These are phyloP conservation scores for Torymus tubicola DNA, from an alignment of 2,888 invertebrate species.

Conservation along the genomic window DNA sequence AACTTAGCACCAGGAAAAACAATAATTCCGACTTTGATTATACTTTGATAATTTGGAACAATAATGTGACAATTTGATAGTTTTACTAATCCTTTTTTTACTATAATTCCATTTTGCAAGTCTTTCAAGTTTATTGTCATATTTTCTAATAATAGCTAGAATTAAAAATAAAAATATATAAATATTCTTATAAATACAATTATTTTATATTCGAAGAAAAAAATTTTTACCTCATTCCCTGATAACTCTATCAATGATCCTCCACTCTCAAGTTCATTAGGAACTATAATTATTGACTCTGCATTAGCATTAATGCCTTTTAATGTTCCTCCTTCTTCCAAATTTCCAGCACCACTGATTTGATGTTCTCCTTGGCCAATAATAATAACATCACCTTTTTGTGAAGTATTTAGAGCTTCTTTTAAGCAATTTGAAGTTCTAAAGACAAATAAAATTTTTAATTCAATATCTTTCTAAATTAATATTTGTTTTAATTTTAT, in stretches of 20 bases:
- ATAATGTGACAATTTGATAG: conserved; percentile 78
- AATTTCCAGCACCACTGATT: conserved; percentile 77
- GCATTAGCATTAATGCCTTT: conserved; percentile 68
- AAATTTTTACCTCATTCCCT: conserved; percentile 73
- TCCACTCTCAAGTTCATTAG: conserved; percentile 77
- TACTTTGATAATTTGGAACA: conserved; percentile 77
- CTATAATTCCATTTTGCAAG: conserved; percentile 78
- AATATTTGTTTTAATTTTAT: too few species aligned
- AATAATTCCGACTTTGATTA: conserved; percentile 79
- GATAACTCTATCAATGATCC: conserved; percentile 78
- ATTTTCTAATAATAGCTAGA: conserved; percentile 77
- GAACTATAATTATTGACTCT: conserved; percentile 72
- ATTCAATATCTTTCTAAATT: conserved; percentile 38
- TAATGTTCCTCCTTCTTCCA: conserved; percentile 78
- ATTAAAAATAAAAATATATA: not conserved
- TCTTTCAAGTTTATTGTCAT: conserved; percentile 78
- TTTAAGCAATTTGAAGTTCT: conserved; percentile 72
- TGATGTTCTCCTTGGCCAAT: conserved; percentile 78
- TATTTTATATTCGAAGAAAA: conserved; percentile 28
- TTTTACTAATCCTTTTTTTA: conserved; percentile 77
- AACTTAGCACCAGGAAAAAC: conserved; percentile 76
- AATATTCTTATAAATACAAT: too few species aligned
- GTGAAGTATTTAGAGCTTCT: conserved; percentile 75
- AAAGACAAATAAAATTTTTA: conserved; percentile 54
- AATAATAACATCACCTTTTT: conserved; percentile 77